Percentiles rank a stretch among this genome's conserved stretches.
Conservation (phyloP, 2,797 vertebrate genomes). For the Semaprochilodus insignis region DNA sequence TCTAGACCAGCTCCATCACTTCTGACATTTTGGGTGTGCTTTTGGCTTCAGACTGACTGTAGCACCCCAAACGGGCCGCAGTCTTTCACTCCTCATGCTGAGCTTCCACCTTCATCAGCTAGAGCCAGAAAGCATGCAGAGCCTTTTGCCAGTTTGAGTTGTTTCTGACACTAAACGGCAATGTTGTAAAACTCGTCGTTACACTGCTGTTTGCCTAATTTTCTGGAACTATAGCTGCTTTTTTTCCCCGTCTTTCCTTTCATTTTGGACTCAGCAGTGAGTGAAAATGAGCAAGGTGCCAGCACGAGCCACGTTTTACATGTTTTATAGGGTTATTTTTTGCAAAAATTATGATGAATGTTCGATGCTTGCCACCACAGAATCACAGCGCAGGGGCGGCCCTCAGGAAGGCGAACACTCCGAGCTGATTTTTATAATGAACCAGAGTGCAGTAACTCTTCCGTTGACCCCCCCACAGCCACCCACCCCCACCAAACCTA, state of each 20-base stretch:
- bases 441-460: constrained; percentile 56
- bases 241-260: constrained; percentile 5
- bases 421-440: constrained; percentile 54
- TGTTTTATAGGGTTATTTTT: constrained; percentile 43
- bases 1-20: constrained; percentile 52
- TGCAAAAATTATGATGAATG: constrained; percentile 38
- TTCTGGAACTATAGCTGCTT: background rate
- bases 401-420: constrained; percentile 46
- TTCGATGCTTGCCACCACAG: constrained; percentile 34
- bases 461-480: constrained; percentile 34
- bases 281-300: constrained; percentile 14
- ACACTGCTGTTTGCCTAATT: constrained; percentile 46
- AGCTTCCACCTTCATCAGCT: constrained; percentile 25
- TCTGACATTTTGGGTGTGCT: constrained; percentile 38
- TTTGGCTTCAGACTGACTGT: constrained; percentile 41
- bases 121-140: constrained; percentile 27
- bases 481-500: constrained; percentile 5
- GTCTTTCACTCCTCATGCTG: constrained; percentile 20
- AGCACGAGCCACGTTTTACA: constrained; percentile 19
- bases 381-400: constrained; percentile 37
- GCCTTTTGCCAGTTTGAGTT: constrained; percentile 32
- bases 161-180: constrained; percentile 18
- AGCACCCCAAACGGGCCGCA: constrained; percentile 24
- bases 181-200: constrained; percentile 29
- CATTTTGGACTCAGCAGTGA: constrained; percentile 1